A percentile compares a stretch with the other conserved stretches of the same genome.
Conservation (phyloP, 2,113 vertebrate genomes). For the Cryptotis parvus region DNA sequence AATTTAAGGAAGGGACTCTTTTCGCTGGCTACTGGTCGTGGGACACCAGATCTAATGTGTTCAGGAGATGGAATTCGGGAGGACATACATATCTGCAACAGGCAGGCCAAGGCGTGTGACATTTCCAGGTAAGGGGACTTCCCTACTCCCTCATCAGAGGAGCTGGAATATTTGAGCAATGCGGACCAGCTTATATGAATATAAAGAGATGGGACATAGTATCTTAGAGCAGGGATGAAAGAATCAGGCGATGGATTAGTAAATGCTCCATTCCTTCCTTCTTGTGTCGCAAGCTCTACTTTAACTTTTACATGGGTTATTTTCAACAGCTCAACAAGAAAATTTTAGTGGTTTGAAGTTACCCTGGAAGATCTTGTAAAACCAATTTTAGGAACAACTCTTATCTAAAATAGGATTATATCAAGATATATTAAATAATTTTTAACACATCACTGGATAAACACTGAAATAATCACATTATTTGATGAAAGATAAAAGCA, state of each 20-base stretch:
- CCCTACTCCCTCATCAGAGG: not conserved
- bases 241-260: not conserved
- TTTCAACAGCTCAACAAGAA: constrained; percentile 20
- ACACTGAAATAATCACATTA: not conserved
- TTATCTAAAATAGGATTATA: not conserved
- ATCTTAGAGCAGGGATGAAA: not conserved
- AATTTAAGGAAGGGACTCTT: not conserved
- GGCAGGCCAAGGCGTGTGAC: not conserved
- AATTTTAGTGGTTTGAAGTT: constrained; percentile 49
- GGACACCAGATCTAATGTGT: constrained; percentile 49
- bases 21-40: not conserved
- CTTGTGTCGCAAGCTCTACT: not conserved
- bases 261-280: not conserved
- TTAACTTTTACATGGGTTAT: constrained; percentile 8
- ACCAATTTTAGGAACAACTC: not conserved
- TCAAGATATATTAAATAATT: not conserved
- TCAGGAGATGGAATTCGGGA: constrained; percentile 10
- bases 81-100: not conserved
- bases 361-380: not conserved
- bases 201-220: not conserved
- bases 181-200: not conserved
- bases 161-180: not conserved
- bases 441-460: not conserved
- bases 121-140: not conserved
- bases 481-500: not conserved